These are phyloP conservation scores for Pygmarrhopalites habei DNA, from an alignment of 1,140 invertebrate genomes.

Conservation along the genomic window DNA sequence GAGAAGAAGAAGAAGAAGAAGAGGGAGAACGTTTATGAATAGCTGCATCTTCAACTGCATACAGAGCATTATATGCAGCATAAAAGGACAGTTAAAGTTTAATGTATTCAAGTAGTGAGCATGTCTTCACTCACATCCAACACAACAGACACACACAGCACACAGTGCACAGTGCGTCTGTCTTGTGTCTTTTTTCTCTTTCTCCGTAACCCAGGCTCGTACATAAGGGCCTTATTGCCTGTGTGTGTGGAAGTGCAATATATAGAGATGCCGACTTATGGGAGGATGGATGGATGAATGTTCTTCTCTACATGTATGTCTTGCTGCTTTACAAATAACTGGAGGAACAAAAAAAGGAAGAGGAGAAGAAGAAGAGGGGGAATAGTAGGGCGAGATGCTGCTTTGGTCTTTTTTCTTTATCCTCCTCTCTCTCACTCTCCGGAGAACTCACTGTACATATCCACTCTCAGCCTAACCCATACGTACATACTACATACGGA, in stretches of 20 bases:
- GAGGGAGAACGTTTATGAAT: too few species aligned
- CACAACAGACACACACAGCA: too few species aligned
- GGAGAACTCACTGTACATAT: too few species aligned
- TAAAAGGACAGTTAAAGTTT: conserved; percentile 8
- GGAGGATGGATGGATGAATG: neutral
- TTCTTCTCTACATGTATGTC: neutral
- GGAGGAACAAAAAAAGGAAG: conserved; percentile 3
- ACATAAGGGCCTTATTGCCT: neutral
- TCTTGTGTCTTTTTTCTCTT: neutral
- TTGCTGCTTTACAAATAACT: conserved; percentile 2
- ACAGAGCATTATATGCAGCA: neutral
- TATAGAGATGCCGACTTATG: neutral
- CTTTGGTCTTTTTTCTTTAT: too few species aligned
- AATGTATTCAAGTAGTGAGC: neutral
- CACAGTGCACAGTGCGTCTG: neutral
- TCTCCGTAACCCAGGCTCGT: neutral
- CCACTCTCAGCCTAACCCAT: too few species aligned
- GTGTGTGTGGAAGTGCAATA: neutral
- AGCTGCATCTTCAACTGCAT: neutral
- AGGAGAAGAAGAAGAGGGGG: neutral
- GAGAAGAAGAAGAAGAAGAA: too few species aligned
- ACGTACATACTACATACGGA: too few species aligned
- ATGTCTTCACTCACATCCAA: too few species aligned
- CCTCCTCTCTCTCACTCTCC: too few species aligned
- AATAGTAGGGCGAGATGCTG: neutral